Evolutionary conservation across 2,113 vertebrate genomes (phyloP), one percentile per base, ranked within the genome.

Genomic region (Tyrannus savana): DNA sequence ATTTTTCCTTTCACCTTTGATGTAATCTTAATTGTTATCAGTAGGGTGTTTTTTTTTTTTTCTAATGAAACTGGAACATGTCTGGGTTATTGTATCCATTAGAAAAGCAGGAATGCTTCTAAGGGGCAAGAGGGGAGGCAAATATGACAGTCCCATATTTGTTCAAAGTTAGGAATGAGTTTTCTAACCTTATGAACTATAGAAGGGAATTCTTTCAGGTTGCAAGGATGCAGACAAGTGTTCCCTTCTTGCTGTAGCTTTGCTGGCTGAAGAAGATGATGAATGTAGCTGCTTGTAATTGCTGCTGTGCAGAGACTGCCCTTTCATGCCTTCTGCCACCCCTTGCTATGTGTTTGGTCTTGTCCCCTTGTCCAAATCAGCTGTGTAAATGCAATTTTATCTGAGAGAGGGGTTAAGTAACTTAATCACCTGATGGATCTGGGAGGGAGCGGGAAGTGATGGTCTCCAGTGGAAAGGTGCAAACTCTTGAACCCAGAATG

Each of bases 1-100:
- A 64, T 60, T 87, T 95, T 96, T 78, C 25, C 33, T 87, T 89
- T 94, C 49, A 68, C 49, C n/a, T 87, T 78, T 76, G 25, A 19
- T 31, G 16, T 82, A 75, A 66, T 60, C 39, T 89, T 73, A 55
- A 44, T 50, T 17, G 12, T 60, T 89, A 72, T 55, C 24, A 52
- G 33, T 50, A 77, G 28, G 81, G 42, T 33, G 18, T 37, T n/a
- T 66, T 24, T 41, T 66, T 24, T 41, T 74, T 71, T 84, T 67
- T 13, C 19, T 46, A 28, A 52, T 52, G 16, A 56, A 84, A 58
- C 24, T 74, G 55, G 42, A 71, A 47, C 4, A 0, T n/a, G 6
- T 18, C 12, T n/a, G 27, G 23, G 62, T 6, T 31, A 93, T 84
- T 55, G 13, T 60, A 39, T 66, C 33, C 10, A 6, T 64, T 78